Base-by-base conservation (phyloP, 2,113 vertebrate species). In the Ameiurus melas region DNA sequence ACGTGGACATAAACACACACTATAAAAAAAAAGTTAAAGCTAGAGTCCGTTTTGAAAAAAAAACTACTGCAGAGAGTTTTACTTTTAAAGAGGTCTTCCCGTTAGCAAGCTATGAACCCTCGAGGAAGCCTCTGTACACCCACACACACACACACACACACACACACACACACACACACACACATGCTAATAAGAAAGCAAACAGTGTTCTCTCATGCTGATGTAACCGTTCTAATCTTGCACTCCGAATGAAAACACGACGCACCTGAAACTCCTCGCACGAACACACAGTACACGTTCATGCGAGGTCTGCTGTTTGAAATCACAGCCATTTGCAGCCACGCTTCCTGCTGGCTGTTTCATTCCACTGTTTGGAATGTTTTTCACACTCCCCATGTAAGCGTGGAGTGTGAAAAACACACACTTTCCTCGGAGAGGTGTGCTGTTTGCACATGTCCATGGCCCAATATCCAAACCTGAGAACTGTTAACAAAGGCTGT, bases 271-370 rank as follows among this genome's bases (percentile, higher is more conserved):
- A 90, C 85, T 89, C 86, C 90, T 92, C 84, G 33, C 62, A 33
- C n/a, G n/a, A 13, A 60, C 71, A 62, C 36, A 1, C n/a, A 9
- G 51, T 22, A 71, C 17, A 55, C 1, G 58, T 73, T 60, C 57
- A 86, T 85, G 90, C 64, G 86, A 90, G 89, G n/a, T 91, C 90
- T 82, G 73, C 20, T 55, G 89, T 80, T 75, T 71, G 64, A 85
- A 89, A 88, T 92, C 79, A 83, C 90, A 90, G 86, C 13, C 83
- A 84, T 91, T 88, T 89, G 58, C 84, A 86, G 90, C 66, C 78
- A 88, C 87, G 19, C 79, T 64, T 81, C 57, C 89, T 84, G 73
- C 89, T 88, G 92, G 91, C 83, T 90, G 89, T 93, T 93, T 90
- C 92, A 93, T 95, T 93, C 90, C 90, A 47, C 43, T 47, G 5